These are phyloP conservation scores for Hyperopisus bebe DNA, from an alignment of 2,113 vertebrate species.

Conservation along the genomic window DNA sequence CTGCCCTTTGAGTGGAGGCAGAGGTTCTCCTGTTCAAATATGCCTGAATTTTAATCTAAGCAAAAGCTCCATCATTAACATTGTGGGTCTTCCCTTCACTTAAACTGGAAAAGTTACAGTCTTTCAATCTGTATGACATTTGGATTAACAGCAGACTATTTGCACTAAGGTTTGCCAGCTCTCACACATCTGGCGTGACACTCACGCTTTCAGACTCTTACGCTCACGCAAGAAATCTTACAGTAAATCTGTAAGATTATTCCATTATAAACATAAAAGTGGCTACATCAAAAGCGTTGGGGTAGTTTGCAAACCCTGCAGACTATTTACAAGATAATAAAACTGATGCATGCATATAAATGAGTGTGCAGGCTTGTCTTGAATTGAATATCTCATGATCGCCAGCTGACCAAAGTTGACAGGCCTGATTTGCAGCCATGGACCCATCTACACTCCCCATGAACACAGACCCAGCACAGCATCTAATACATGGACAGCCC, in stretches of 20 bases:
- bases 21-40: constrained; percentile 10
- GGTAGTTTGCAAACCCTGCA: neutral
- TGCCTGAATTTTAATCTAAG: neutral
- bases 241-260: neutral
- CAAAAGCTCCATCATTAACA: neutral
- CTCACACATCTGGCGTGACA: neutral
- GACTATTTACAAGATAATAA: neutral
- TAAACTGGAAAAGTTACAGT: neutral
- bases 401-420: too few relatives aligned
- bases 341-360: neutral
- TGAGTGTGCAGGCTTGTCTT: neutral
- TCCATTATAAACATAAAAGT: neutral
- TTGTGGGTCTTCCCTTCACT: neutral
- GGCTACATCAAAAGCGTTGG: neutral
- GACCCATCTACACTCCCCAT: neutral
- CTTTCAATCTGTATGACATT: neutral
- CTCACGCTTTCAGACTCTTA: neutral
- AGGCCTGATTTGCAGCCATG: neutral
- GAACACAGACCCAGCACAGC: neutral
- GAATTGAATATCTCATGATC: too few relatives aligned
- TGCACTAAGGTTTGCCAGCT: neutral
- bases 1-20: constrained; percentile 10
- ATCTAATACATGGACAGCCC: neutral
- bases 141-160: neutral
- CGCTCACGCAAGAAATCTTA: neutral